Conservation (phyloP, 2,888 invertebrate genomes). For the Lymantria monacha region DNA sequence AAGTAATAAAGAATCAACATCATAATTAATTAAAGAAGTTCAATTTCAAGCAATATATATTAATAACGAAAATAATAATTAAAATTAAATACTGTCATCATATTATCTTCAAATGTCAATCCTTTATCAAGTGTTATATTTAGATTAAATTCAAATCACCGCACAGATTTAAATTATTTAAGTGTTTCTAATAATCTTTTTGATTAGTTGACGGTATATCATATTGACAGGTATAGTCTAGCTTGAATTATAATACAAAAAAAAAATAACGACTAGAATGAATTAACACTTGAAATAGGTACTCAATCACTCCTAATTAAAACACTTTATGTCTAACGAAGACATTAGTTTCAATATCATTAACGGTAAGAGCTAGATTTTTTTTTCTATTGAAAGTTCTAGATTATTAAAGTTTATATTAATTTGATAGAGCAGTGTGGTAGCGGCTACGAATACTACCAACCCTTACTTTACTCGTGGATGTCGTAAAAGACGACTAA, state of each 20-base stretch:
- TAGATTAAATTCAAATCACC: not conserved
- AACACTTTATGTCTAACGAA: constrained; percentile 1
- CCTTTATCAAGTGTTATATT: not conserved
- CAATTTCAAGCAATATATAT: too few species aligned
- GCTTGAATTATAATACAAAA: not conserved
- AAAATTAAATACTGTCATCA: too few species aligned
- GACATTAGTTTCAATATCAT: constrained; percentile 1
- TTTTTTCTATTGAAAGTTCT: not conserved
- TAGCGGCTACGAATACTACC: too few species aligned
- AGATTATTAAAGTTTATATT: not conserved
- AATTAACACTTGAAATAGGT: not conserved
- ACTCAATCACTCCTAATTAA: constrained; percentile 7
- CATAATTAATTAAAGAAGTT: too few species aligned
- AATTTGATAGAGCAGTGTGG: too few species aligned
- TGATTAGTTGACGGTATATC: not conserved
- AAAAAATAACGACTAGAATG: not conserved
- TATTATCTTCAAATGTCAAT: too few species aligned
- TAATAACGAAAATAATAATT: too few species aligned
- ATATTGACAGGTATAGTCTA: not conserved
- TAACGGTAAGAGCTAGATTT: not conserved
- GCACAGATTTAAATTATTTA: not conserved
- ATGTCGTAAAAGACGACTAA: too few species aligned
- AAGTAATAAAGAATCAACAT: too few species aligned
- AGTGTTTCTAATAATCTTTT: not conserved
- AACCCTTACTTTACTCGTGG: too few species aligned